These are phyloP conservation scores for Nycticebus coucang DNA, from an alignment of 2,113 vertebrate genomes.

Conservation along the genomic window DNA sequence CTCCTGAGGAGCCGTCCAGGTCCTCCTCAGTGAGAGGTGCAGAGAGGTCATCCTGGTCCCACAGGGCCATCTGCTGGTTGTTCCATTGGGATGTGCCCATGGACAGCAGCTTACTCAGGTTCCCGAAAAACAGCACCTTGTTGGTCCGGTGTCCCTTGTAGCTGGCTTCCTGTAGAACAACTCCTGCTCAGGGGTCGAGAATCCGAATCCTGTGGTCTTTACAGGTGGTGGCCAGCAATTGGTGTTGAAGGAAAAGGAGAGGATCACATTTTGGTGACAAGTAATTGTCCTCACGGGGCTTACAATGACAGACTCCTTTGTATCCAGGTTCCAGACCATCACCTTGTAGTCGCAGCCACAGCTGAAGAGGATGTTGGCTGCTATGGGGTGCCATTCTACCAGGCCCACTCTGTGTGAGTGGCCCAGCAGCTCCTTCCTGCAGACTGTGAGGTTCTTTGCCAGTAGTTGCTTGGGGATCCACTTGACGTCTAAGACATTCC, in stretches of 20 bases:
- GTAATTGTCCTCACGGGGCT: conserved; percentile 89
- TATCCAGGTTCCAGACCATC: conserved; percentile 96
- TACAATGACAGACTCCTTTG: conserved; percentile 84
- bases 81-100: conserved; percentile 93
- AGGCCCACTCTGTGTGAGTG: conserved; percentile 92
- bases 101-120: conserved; percentile 91
- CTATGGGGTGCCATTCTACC: conserved; percentile 96
- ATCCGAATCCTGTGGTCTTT: conserved; percentile 92
- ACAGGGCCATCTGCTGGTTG: conserved; percentile 92
- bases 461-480: conserved; percentile 93
- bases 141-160: conserved; percentile 89
- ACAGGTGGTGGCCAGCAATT: conserved; percentile 93
- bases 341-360: conserved; percentile 95
- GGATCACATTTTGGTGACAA: conserved; percentile 90
- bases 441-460: conserved; percentile 87
- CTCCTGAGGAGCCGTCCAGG: conserved; percentile 92
- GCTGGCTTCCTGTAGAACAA: conserved; percentile 90
- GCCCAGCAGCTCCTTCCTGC: conserved; percentile 90
- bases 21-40: conserved; percentile 92
- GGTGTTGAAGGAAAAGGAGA: conserved; percentile 96
- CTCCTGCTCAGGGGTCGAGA: conserved; percentile 88
- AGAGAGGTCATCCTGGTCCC: conserved; percentile 94
- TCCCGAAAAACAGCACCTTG: conserved; percentile 94
- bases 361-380: conserved; percentile 93
- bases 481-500: conserved; percentile 94